phyloP scores from a whole-genome alignment of 35 echinoderm and acorn worm genomes.

The Acanthaster planci region DNA sequence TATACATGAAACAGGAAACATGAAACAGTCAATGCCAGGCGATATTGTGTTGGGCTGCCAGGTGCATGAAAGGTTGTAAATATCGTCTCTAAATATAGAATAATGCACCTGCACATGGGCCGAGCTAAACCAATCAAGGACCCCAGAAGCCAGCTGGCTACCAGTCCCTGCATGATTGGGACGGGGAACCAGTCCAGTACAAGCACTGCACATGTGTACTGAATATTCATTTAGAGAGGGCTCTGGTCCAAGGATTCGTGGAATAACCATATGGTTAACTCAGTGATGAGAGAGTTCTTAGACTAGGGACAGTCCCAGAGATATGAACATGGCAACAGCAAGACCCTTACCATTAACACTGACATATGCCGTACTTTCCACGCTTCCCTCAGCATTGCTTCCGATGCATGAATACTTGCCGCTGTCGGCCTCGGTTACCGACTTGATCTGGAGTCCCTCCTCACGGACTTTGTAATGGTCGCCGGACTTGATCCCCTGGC shows the following conservation, averaged over 20 bases:
- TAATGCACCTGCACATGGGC: too few relatives aligned
- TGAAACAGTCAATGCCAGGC: too few relatives aligned
- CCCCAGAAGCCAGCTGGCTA: too few relatives aligned
- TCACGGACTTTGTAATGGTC: conserved; percentile 16
- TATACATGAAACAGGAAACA: too few relatives aligned
- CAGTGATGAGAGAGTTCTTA: neutral
- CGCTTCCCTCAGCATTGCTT: conserved; percentile 51
- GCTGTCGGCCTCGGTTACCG: conserved; percentile 38
- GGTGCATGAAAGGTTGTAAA: too few relatives aligned
- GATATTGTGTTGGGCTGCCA: too few relatives aligned
- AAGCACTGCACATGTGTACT: too few relatives aligned
- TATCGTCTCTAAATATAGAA: too few relatives aligned
- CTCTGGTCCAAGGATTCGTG: neutral
- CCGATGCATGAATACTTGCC: conserved; percentile 72
- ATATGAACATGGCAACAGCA: neutral
- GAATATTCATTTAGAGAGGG: neutral
- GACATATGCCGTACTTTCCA: conserved; percentile 48
- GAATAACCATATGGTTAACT: neutral
- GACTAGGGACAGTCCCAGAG: neutral
- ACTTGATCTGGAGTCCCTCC: conserved; percentile 37
- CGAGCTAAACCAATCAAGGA: too few relatives aligned
- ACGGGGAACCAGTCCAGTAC: too few relatives aligned
- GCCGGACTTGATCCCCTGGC: neutral
- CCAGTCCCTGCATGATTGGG: too few relatives aligned
- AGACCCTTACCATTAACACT: conserved; percentile 74